Conservation (phyloP, 2,113 vertebrate genomes). For the Hippocampus abdominalis region DNA sequence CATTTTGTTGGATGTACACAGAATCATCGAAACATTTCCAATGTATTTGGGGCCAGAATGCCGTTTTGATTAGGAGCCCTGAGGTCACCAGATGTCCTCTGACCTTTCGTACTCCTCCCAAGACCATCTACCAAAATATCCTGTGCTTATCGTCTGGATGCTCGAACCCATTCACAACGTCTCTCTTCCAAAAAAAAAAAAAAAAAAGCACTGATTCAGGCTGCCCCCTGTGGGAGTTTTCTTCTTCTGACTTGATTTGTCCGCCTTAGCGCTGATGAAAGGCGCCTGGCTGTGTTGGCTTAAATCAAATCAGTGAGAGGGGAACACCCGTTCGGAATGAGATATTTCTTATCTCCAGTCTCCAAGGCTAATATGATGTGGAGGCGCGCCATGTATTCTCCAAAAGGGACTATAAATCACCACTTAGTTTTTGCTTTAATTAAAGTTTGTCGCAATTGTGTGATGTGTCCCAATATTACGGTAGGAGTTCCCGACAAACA, state of each 20-base stretch:
- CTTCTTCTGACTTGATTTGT: neutral
- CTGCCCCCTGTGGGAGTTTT: neutral
- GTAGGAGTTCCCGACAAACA: neutral
- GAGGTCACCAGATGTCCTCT: neutral
- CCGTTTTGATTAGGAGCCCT: too few species aligned
- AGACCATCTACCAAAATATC: neutral
- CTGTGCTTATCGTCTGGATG: neutral
- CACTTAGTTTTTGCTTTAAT: neutral
- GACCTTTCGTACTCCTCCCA: neutral
- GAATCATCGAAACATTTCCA: too few species aligned
- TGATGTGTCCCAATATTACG: neutral
- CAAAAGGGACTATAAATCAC: neutral
- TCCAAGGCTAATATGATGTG: neutral
- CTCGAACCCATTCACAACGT: neutral
- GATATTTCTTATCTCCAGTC: neutral
- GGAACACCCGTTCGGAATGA: neutral
- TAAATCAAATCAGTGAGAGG: neutral
- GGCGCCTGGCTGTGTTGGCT: neutral
- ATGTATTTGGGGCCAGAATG: too few species aligned
- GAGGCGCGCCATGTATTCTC: neutral
- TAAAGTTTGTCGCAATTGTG: neutral
- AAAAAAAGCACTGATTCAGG: neutral
- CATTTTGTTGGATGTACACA: too few species aligned
- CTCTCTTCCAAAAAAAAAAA: neutral
- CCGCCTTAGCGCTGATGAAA: neutral